Evolutionary conservation across 2,888 invertebrate genomes (phyloP), one percentile per base, ranked within the genome.

Genomic region (Dynastes hyllus): DNA sequence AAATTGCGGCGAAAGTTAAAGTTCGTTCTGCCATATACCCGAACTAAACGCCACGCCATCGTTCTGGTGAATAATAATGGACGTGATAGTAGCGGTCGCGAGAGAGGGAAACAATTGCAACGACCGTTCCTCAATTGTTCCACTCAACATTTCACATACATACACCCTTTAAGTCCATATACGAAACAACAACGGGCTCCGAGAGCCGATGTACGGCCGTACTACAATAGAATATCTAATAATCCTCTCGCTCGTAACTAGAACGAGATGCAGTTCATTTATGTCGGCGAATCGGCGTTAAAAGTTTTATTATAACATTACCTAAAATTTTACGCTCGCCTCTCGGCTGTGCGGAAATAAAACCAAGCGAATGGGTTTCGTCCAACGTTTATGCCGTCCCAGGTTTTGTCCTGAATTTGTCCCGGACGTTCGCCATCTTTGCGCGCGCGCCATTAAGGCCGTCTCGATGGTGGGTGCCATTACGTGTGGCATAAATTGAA

Each of bases 221-320:
- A 50, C 16, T 29, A 69, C 16, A 51, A 69, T 29, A 51, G 61
- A 73, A 78, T 78, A 71, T 78, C 78, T 78, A 78, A 78, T 78
- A 78, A 78, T 78, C 69, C 78, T 73, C 63, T 27, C 73, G n/a
- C 8, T 32, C 71, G 71, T 61, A 65, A 78, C 73, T 65, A 22
- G 63, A 78, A 78, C 51, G 78, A 65, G 78, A 73, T 65, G 78
- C 78, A 73, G 55, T 78, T 65, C 71, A 63, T 65, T 73, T 55
- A 73, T 51, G 71, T 65, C 45, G 27, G 51, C 50, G 51, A 78
- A 73, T 71, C 63, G 65, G 71, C 63, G 70, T 71, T 78, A 73
- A 71, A 78, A 78, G 63, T 78, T 78, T 71, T 78, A 63, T 71
- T 51, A 71, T 58, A 71, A 63, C 70, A 63, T 71, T 71, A 71